A percentile compares a stretch with the other conserved stretches of the same genome.
Evolutionary conservation across 2,113 vertebrate species (phyloP).

Genomic region (Acanthisitta chloris): DNA sequence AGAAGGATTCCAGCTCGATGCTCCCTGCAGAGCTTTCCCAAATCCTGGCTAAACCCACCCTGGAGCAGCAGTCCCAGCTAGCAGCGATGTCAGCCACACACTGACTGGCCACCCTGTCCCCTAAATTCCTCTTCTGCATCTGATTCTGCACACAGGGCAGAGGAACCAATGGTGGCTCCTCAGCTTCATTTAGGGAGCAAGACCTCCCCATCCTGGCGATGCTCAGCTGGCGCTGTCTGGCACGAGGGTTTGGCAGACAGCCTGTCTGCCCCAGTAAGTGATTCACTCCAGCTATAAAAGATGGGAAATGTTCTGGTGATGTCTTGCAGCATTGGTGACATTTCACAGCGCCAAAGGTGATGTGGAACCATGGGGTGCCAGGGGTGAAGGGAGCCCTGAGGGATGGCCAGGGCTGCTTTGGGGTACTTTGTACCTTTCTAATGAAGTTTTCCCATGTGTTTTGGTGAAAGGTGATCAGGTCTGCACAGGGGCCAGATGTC

Average conservation of each 20-base stretch:
- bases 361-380: rapidly evolving
- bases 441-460: not conserved
- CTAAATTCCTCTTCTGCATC: not conserved
- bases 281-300: not conserved
- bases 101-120: rapidly evolving
- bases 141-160: rapidly evolving
- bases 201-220: not conserved
- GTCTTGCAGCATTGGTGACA: not conserved
- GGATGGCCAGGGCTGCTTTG: not conserved
- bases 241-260: not conserved
- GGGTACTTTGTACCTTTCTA: not conserved
- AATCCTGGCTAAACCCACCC: not conserved
- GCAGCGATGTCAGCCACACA: rapidly evolving
- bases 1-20: not conserved
- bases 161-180: not conserved
- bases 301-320: not conserved
- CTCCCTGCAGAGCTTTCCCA: not conserved
- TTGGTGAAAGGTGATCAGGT: not conserved
- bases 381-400: not conserved
- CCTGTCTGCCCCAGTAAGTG: not conserved
- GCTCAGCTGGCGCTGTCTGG: not conserved
- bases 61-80: not conserved
- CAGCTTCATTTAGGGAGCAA: not conserved
- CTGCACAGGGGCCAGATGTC: too few species aligned
- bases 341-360: not conserved